Evolutionary conservation across 2,888 invertebrate species (phyloP).

Genomic region (Amblyjoppa fuscipennis): DNA sequence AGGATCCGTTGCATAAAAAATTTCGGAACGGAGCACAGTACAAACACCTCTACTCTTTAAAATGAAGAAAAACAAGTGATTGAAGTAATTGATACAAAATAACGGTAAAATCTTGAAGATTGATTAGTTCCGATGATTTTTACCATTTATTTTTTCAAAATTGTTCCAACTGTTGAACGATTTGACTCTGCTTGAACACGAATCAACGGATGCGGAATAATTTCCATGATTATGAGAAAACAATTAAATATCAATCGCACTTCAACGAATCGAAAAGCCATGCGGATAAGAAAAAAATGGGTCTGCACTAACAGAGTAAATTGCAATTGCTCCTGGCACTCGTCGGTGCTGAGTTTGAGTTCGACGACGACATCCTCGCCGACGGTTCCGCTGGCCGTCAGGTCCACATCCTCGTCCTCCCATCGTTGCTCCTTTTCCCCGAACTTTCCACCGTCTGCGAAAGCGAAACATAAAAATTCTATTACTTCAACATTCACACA

Average conservation of each 20-base stretch:
- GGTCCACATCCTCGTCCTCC: conserved; percentile 78
- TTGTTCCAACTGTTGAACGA: not conserved
- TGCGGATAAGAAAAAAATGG: conserved; percentile 10
- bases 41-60: not conserved
- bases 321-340: conserved; percentile 76
- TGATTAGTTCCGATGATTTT: not conserved
- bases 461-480: conserved; percentile 56
- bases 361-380: conserved; percentile 79
- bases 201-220: not conserved
- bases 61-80: not conserved
- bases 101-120: too few species aligned
- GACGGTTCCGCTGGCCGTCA: conserved; percentile 74
- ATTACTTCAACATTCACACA: not conserved
- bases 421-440: conserved; percentile 77
- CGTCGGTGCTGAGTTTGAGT: conserved; percentile 76
- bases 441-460: conserved; percentile 65
- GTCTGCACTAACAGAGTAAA: conserved; percentile 80
- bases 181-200: not conserved
- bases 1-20: not conserved
- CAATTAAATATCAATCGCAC: not conserved
- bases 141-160: not conserved
- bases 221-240: not conserved
- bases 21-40: too few species aligned
- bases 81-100: too few species aligned
- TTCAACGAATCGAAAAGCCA: conserved; percentile 7